Percentiles rank a stretch among this genome's conserved stretches.
phyloP scores from a whole-genome alignment of 2,797 vertebrate species.

The Aselliscus stoliczkanus region DNA sequence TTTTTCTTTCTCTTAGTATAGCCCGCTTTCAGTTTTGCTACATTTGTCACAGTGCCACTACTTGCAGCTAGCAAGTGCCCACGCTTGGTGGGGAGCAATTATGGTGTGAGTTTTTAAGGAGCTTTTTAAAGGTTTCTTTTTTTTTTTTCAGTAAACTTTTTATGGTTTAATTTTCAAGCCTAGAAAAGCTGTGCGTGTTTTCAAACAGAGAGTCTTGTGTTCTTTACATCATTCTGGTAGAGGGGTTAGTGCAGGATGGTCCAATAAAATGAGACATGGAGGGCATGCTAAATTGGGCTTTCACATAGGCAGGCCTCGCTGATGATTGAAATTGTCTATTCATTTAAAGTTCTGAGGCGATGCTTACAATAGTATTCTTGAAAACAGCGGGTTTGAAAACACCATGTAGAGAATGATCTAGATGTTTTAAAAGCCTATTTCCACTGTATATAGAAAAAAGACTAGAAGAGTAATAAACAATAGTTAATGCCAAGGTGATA shows the following conservation, averaged over 20 bases:
- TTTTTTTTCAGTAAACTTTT: slow-evolving; percentile 77
- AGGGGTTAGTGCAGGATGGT: slow-evolving; percentile 60
- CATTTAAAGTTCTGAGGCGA: background rate
- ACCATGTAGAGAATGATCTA: background rate
- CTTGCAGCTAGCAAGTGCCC: slow-evolving; percentile 84
- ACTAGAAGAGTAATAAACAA: background rate
- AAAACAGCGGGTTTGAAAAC: background rate
- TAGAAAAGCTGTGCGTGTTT: slow-evolving; percentile 72
- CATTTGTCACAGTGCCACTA: slow-evolving; percentile 84
- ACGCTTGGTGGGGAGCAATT: slow-evolving; percentile 79
- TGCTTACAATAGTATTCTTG: background rate
- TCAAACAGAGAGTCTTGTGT: slow-evolving; percentile 65
- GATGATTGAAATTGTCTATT: slow-evolving; percentile 27
- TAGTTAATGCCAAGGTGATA: background rate
- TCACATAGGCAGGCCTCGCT: background rate
- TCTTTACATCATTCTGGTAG: slow-evolving; percentile 67
- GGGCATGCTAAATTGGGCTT: slow-evolving; percentile 53
- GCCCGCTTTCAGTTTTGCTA: slow-evolving; percentile 81
- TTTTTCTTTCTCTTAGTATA: slow-evolving; percentile 78
- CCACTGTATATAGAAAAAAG: background rate
- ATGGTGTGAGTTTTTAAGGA: slow-evolving; percentile 74
- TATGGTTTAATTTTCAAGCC: slow-evolving; percentile 77
- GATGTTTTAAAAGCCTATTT: background rate
- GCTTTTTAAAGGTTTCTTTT: slow-evolving; percentile 68
- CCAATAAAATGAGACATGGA: slow-evolving; percentile 50